Conservation (phyloP, 1,140 invertebrate species). For the Trichonephila clavata region DNA sequence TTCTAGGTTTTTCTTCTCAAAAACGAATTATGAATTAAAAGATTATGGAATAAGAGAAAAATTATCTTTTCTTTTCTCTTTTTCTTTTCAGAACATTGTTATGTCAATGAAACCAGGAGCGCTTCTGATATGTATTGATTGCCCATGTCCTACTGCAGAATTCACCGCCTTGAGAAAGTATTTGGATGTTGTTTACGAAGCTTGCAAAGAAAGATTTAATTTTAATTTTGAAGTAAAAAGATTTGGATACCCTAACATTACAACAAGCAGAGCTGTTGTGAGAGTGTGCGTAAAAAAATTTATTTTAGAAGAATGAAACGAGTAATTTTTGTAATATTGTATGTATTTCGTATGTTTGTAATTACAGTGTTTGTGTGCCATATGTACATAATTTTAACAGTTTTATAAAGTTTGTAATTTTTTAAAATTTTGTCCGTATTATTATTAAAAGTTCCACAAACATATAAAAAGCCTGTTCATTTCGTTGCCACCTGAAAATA, state of each 20-base stretch:
- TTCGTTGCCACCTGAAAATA: too few species aligned
- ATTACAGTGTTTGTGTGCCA: too few species aligned
- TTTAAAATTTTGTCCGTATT: too few species aligned
- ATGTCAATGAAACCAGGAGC: slow-evolving; percentile 44
- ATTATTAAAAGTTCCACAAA: too few species aligned
- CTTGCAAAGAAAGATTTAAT: slow-evolving; percentile 29
- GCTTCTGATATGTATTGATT: slow-evolving; percentile 24
- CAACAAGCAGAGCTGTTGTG: slow-evolving; percentile 19
- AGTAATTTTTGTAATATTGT: neutral
- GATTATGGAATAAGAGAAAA: too few species aligned
- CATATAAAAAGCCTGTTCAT: too few species aligned
- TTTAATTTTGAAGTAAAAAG: slow-evolving; percentile 51
- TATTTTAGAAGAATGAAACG: neutral
- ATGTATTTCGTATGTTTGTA: too few species aligned
- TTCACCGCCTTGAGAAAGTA: slow-evolving; percentile 7
- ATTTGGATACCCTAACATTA: slow-evolving; percentile 43
- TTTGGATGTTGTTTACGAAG: slow-evolving; percentile 10
- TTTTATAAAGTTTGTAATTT: too few species aligned
- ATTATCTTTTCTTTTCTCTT: neutral
- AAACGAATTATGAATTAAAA: too few species aligned
- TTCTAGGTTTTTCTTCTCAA: too few species aligned
- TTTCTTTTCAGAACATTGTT: slow-evolving; percentile 40
- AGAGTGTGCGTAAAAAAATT: slow-evolving; percentile 35
- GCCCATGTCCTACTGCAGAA: neutral
- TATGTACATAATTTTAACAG: too few species aligned